Percentiles rank a stretch among this genome's conserved stretches.
Evolutionary conservation across 2,113 vertebrate species (phyloP).

Genomic region (Phylloscopus trochilus): DNA sequence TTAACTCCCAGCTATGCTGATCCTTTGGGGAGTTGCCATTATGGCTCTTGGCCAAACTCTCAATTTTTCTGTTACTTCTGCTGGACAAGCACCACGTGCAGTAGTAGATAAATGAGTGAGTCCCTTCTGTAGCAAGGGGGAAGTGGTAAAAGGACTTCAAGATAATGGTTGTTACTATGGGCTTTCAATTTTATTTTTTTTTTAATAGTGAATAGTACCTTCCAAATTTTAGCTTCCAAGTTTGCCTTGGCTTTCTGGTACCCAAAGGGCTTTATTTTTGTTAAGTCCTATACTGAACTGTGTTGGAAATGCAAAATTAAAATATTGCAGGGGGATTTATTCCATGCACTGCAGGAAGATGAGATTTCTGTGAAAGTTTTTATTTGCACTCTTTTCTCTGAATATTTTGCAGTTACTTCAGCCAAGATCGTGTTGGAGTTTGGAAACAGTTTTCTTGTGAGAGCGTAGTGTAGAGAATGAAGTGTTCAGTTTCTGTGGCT

Average conservation of each 20-base stretch:
- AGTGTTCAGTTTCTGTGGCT: not conserved
- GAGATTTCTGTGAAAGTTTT: not conserved
- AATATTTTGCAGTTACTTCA: not conserved
- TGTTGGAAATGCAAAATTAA: not conserved
- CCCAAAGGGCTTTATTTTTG: not conserved
- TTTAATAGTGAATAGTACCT: not conserved
- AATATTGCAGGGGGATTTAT: not conserved
- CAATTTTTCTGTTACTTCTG: conserved; percentile 2
- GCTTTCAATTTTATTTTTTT: not conserved
- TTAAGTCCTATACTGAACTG: not conserved
- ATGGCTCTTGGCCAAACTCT: not conserved
- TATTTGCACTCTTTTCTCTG: not conserved
- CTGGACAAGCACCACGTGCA: not conserved
- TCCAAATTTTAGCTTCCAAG: not conserved
- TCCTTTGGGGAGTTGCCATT: not conserved
- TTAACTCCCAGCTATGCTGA: not conserved
- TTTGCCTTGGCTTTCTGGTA: not conserved
- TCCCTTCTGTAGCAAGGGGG: not conserved
- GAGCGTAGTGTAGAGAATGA: not conserved
- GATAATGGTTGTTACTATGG: not conserved
- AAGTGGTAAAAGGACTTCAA: not conserved
- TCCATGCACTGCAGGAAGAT: not conserved
- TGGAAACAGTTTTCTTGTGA: not conserved
- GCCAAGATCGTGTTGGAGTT: not conserved
- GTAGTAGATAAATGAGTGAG: not conserved